These are phyloP conservation scores for Chiridota heheva DNA, from an alignment of 35 echinoderm and acorn worm species.

Conservation along the genomic window DNA sequence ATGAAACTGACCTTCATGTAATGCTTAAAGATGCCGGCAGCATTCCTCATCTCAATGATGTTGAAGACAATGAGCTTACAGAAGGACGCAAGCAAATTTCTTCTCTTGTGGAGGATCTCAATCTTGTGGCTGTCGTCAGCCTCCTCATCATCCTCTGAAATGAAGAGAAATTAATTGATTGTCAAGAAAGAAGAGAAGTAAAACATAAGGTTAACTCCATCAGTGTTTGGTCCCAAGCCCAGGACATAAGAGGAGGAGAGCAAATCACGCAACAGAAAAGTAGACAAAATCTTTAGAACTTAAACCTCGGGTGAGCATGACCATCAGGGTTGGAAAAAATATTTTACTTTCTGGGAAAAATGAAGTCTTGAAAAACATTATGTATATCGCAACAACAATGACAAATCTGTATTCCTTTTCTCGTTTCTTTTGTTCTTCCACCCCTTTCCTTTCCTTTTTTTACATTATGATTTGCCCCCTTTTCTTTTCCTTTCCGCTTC, in stretches of 20 bases:
- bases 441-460: too few relatives aligned
- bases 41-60: slow-evolving; percentile 98
- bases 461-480: too few relatives aligned
- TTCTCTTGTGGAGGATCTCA: slow-evolving; percentile 95
- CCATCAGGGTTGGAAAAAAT: too few relatives aligned
- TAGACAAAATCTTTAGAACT: too few relatives aligned
- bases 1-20: slow-evolving; percentile 83
- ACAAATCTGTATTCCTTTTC: too few relatives aligned
- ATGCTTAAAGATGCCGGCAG: slow-evolving; percentile 97
- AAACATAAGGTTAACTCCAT: neutral
- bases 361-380: too few relatives aligned
- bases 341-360: too few relatives aligned
- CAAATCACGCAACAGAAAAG: too few relatives aligned
- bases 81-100: slow-evolving; percentile 92
- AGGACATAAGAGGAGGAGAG: neutral
- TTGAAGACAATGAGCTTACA: slow-evolving; percentile 99
- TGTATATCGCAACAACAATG: too few relatives aligned
- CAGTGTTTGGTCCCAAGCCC: neutral
- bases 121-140: slow-evolving; percentile 96
- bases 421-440: too few relatives aligned
- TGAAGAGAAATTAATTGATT: neutral
- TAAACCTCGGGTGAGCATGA: too few relatives aligned
- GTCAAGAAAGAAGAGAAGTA: neutral
- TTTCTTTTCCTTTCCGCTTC: too few relatives aligned
- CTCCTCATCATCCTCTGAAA: slow-evolving; percentile 93